phyloP scores from a whole-genome alignment of 1,140 invertebrate species.

The Drosophila pseudoananassae region DNA sequence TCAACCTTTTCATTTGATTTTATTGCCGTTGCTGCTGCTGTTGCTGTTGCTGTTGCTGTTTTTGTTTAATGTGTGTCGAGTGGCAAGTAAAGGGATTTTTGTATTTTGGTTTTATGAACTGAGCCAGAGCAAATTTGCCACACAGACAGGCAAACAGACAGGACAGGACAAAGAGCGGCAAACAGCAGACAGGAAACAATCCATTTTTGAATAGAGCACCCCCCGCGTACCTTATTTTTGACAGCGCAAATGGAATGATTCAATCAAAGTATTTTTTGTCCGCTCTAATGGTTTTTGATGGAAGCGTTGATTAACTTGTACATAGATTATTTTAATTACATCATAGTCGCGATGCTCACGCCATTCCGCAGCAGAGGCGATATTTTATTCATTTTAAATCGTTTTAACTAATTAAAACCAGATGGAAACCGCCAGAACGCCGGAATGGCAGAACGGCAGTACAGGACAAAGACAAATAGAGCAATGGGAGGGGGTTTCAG shows the following conservation, averaged over 20 bases:
- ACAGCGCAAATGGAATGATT: slow-evolving; percentile 46
- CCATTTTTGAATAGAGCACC: slow-evolving; percentile 18
- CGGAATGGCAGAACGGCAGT: not conserved
- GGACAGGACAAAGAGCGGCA: not conserved
- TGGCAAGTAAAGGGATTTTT: slow-evolving; percentile 56
- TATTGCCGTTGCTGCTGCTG: slow-evolving; percentile 33
- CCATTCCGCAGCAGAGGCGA: slow-evolving; percentile 26
- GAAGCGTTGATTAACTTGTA: slow-evolving; percentile 19
- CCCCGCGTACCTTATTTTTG: slow-evolving; percentile 51
- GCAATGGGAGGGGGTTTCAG: slow-evolving; percentile 1
- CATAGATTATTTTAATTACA: slow-evolving; percentile 58
- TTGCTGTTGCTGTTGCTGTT: slow-evolving; percentile 44
- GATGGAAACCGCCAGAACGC: slow-evolving; percentile 61
- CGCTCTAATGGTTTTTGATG: slow-evolving; percentile 26
- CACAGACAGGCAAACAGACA: slow-evolving; percentile 11
- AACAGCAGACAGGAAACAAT: slow-evolving; percentile 24
- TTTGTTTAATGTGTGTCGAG: slow-evolving; percentile 38
- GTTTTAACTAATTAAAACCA: slow-evolving; percentile 78
- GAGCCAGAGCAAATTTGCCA: slow-evolving; percentile 42
- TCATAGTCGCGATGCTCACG: slow-evolving; percentile 21
- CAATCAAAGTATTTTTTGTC: slow-evolving; percentile 42
- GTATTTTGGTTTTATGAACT: slow-evolving; percentile 70
- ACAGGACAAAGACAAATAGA: slow-evolving; percentile 39
- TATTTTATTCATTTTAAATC: slow-evolving; percentile 64
- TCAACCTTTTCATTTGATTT: slow-evolving; percentile 17